Evolutionary conservation across 2,797 vertebrate genomes (phyloP), one percentile per base, ranked within the genome.

Genomic region (Harpagifer antarcticus): DNA sequence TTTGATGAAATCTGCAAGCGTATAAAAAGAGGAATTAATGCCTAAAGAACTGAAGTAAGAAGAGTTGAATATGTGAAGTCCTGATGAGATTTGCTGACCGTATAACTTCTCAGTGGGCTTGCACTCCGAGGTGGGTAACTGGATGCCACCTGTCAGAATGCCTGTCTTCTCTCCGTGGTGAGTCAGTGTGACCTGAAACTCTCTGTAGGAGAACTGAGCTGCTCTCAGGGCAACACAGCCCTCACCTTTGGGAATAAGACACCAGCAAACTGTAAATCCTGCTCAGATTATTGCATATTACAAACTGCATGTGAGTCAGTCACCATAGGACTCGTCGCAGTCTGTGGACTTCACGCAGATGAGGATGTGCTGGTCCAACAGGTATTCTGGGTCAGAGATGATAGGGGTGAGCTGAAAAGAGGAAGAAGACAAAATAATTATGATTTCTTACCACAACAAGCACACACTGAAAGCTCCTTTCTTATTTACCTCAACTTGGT

Each of bases 301-400:
- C 15, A n/a, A 63, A 58, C 31, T 20, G 4, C 5, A 11, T 17
- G 27, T 2, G 7, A 9, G 33, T 37, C 33, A 37, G 27, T 27
- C 93, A 99, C 98, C 98, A 0, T 99, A 99, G 1, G 98, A 99
- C 84, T 99, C 98, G 15, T 99, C 97, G 1, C 94, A 95, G 89
- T 99, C 98, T 8, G 96, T 97, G 2, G 98, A 98, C 83, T 99
- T 99, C 66, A 99, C 94, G 82, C 97, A 97, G 73, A 99, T 97
- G 64, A 99, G 95, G 85, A 99, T 97, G 89, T 99, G 98, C 90
- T 99, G 98, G 91, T 99, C 98, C 87, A 99, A 75, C 44, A 99
- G 94, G 82, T 99, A 99, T 91, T 99, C 98, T 0, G 97, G 98
- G 85, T 99, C 98, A 15, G 97, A 98, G 91, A 99, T 99, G 77